Conservation (phyloP, 1,140 invertebrate genomes). For the Drosophila lowei region DNA sequence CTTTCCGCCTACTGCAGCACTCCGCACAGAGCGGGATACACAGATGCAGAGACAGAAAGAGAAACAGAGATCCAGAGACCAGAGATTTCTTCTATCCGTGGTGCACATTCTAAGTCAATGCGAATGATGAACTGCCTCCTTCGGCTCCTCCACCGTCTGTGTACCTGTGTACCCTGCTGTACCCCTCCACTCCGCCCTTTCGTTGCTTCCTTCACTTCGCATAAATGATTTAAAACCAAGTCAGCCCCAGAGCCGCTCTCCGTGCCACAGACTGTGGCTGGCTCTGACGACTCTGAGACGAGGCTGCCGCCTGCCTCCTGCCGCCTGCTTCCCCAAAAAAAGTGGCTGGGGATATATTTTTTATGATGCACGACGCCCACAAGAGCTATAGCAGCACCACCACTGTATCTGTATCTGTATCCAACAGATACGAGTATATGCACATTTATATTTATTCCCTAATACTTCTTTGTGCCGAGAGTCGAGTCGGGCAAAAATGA, state of each 20-base stretch:
- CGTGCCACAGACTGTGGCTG: conserved; percentile 1
- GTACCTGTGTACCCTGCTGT: background rate
- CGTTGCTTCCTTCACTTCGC: conserved; percentile 46
- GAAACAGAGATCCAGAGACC: conserved; percentile 9
- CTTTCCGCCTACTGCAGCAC: conserved; percentile 72
- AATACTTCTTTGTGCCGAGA: conserved; percentile 19
- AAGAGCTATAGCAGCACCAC: conserved; percentile 49
- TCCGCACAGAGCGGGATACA: conserved; percentile 7
- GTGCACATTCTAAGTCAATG: conserved; percentile 81
- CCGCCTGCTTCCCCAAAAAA: conserved; percentile 8
- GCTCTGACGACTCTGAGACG: conserved; percentile 8
- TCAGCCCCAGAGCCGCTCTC: conserved; percentile 23
- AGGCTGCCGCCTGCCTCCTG: conserved; percentile 1
- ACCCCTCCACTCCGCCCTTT: background rate
- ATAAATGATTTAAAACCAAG: conserved; percentile 81
- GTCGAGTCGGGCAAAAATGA: background rate
- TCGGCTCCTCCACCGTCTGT: conserved; percentile 9
- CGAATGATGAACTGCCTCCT: conserved; percentile 77
- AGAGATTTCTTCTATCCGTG: conserved; percentile 26
- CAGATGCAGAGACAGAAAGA: conserved; percentile 7
- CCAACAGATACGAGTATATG: conserved; percentile 3
- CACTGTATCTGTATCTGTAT: no score
- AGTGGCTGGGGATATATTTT: conserved; percentile 61
- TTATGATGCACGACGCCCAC: conserved; percentile 80
- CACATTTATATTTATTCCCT: conserved; percentile 18